Evolutionary conservation across 2,113 vertebrate species (phyloP).

Genomic region (Monopterus albus): DNA sequence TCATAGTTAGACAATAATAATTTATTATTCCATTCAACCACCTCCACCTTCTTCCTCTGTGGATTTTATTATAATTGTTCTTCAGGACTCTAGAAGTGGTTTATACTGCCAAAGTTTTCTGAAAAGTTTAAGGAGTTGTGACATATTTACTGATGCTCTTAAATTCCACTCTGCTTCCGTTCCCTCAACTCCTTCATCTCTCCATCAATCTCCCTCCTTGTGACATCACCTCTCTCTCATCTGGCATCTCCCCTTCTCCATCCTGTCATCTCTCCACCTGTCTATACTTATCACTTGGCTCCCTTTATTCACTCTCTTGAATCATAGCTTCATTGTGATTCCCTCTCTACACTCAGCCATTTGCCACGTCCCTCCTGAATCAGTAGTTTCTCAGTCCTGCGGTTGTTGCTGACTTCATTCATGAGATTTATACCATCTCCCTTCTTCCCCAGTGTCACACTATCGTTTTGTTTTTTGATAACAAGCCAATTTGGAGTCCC

Average conservation of each 20-base stretch:
- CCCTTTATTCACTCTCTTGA: slow-evolving; percentile 5
- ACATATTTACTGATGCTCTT: no score
- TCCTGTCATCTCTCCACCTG: neutral
- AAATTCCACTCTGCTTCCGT: neutral
- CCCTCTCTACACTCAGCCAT: slow-evolving; percentile 19
- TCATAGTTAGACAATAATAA: no score
- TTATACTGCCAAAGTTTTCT: no score
- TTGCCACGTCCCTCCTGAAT: slow-evolving; percentile 7
- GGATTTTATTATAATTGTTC: no score
- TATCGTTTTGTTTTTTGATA: slow-evolving; percentile 8
- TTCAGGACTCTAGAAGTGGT: no score
- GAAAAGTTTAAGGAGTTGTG: no score
- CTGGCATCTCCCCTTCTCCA: neutral
- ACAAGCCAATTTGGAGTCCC: slow-evolving; percentile 1
- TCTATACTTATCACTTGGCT: slow-evolving; percentile 21
- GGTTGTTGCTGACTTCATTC: slow-evolving; percentile 36
- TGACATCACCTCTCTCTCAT: neutral
- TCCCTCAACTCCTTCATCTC: neutral
- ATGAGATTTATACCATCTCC: neutral
- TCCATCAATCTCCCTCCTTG: neutral
- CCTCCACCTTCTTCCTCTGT: no score
- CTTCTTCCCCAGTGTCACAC: neutral
- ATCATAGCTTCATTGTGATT: slow-evolving; percentile 38
- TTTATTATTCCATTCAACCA: no score
- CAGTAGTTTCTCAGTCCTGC: neutral